phyloP scores from a whole-genome alignment of 2,797 vertebrate genomes.

The Dryobates pubescens region DNA sequence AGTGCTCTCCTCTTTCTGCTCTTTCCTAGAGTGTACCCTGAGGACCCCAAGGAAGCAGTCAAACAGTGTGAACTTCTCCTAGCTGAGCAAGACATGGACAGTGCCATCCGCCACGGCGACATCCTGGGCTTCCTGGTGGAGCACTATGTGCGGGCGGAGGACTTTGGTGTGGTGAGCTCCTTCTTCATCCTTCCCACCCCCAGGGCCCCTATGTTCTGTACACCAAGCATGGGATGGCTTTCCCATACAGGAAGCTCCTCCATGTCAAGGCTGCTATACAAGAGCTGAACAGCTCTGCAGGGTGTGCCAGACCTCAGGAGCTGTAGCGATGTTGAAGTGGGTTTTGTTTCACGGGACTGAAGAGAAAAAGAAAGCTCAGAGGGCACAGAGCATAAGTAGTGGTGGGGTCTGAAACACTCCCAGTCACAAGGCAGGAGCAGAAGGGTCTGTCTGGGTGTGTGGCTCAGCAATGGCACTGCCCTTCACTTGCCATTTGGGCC shows the following conservation, averaged over 20 bases:
- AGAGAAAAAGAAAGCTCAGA: not conserved
- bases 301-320: not conserved
- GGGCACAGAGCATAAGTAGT: not conserved
- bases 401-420: not conserved
- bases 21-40: slow-evolving; percentile 80
- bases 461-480: not conserved
- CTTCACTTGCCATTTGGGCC: not conserved
- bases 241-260: not conserved
- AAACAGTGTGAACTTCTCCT: slow-evolving; percentile 88
- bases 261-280: not conserved
- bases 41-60: slow-evolving; percentile 85
- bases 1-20: not conserved
- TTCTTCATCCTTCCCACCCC: not conserved
- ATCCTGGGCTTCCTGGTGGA: slow-evolving; percentile 88
- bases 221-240: rapidly evolving
- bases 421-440: not conserved
- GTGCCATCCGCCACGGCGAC: slow-evolving; percentile 85
- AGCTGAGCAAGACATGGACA: slow-evolving; percentile 86
- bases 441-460: rapidly evolving
- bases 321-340: not conserved
- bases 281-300: not conserved
- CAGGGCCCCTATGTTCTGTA: not conserved
- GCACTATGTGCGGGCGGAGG: slow-evolving; percentile 82
- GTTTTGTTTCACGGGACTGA: not conserved
- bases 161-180: slow-evolving; percentile 83